Percentiles rank a stretch among this genome's conserved stretches.
Evolutionary conservation across 1,140 invertebrate genomes (phyloP).

Genomic region (Temnothorax curvispinosus): DNA sequence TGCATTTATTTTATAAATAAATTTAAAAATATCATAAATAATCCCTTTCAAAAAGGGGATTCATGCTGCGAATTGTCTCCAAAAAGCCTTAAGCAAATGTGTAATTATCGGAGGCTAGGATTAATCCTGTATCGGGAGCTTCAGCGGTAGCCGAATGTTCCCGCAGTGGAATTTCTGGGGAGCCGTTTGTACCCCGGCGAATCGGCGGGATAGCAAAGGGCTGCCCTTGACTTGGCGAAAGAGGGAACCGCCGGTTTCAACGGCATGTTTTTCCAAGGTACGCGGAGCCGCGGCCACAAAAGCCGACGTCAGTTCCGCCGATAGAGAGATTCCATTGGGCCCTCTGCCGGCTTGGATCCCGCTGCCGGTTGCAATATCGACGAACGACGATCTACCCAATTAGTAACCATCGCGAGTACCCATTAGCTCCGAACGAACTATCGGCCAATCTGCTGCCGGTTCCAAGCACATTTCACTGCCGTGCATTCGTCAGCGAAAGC

Average conservation of each 20-base stretch:
- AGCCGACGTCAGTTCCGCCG: conserved; percentile 76
- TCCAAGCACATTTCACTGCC: conserved; percentile 44
- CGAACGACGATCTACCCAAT: conserved; percentile 80
- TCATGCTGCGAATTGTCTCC: background rate
- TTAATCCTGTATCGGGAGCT: conserved; percentile 67
- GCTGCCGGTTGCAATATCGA: conserved; percentile 74
- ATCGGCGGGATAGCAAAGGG: conserved; percentile 69
- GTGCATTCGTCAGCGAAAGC: conserved; percentile 72
- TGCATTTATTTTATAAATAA: too few species aligned
- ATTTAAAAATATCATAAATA: background rate
- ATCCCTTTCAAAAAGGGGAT: background rate
- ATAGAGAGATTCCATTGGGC: conserved; percentile 75
- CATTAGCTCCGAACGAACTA: conserved; percentile 78
- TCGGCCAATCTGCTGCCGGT: conserved; percentile 71
- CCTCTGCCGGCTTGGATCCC: conserved; percentile 42
- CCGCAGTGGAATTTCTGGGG: conserved; percentile 66
- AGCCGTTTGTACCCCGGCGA: conserved; percentile 50
- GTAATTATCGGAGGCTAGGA: conserved; percentile 6
- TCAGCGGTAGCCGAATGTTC: conserved; percentile 45
- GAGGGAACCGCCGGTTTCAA: conserved; percentile 62
- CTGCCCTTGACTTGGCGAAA: conserved; percentile 57
- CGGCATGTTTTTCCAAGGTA: conserved; percentile 71
- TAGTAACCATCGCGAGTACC: conserved; percentile 80
- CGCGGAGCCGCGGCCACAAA: conserved; percentile 65
- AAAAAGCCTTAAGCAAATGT: background rate